Evolutionary conservation across 2,113 vertebrate genomes (phyloP).

Genomic region (Dryoscopus gambensis): DNA sequence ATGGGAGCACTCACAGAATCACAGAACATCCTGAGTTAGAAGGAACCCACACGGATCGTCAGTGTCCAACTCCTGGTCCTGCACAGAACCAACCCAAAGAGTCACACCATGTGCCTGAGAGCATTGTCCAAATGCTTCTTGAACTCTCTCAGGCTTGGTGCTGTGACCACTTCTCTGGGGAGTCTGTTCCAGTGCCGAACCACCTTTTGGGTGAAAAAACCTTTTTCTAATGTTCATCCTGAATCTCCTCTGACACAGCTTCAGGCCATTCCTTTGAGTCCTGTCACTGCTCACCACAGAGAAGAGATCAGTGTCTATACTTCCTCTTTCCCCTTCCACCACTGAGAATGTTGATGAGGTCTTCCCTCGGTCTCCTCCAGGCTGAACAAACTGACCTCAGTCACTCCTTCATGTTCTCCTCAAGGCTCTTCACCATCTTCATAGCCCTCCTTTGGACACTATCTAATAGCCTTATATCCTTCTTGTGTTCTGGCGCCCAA

Average conservation of each 20-base stretch:
- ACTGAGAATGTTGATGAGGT: background rate
- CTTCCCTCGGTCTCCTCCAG: background rate
- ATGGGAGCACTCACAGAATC: background rate
- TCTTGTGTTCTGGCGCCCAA: accelerated
- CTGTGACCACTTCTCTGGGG: background rate
- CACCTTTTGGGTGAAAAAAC: background rate
- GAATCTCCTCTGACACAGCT: background rate
- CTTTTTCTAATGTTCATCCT: background rate
- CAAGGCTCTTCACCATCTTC: background rate
- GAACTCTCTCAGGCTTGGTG: background rate
- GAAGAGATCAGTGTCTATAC: background rate
- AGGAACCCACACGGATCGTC: background rate
- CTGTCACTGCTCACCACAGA: background rate
- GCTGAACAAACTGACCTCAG: background rate
- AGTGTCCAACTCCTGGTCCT: background rate
- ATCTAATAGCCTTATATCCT: background rate
- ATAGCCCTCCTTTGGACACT: background rate
- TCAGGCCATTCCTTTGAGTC: background rate
- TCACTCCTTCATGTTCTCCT: background rate
- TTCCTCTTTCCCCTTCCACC: background rate
- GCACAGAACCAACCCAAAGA: background rate
- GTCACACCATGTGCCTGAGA: background rate
- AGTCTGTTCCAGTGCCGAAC: background rate
- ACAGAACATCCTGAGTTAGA: background rate
- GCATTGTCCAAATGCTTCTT: background rate